Base-by-base conservation (phyloP, 2,888 invertebrate species). In the Drosophila ezoana region DNA sequence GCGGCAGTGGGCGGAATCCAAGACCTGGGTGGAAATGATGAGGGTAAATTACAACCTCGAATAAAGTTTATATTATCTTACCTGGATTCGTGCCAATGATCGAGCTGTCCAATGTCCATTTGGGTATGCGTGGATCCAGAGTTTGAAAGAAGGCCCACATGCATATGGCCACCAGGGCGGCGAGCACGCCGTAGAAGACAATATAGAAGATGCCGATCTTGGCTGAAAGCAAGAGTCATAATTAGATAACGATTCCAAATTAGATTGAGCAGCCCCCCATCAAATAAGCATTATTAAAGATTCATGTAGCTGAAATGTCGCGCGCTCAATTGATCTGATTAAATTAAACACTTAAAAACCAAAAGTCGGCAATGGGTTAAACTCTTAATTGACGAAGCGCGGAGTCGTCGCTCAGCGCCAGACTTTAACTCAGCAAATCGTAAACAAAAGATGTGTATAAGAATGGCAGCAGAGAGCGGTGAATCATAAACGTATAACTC, bases 201-300 rank as follows among this genome's bases (percentile, higher is more conserved):
- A 97, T 93, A 94, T 99, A 99, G 94, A 99, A 99, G n/a, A 97
- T 93, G 57, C 95, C 95, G 91, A 99, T 98, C 94, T 98, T 98
- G 69, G 95, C 98, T 98, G 37, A 16, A 10, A 20, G 9, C 45
- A 18, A 18, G 4, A 28, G 14, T 14, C 8, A 32, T 51, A 38
- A 76, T 76, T 60, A 66, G 59, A 62, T 76, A 66, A 62, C 40
- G 9, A 63, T 48, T 49, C 14, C 11, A 51, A 38, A 8, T n/a
- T 20, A 54, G 57, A 60, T 41, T 43, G 41, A 61, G 60, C 72
- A 40, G 48, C 9, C 18, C 38, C 32, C 45, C 73, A 74, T 65
- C 28, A 58, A 56, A 63, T 51, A 53, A 48, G 35, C 28, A 65
- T 48, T 32, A 59, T 49, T 54, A 37, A 45, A 66, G 61, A 53